Evolutionary conservation across 2,888 invertebrate species (phyloP).

Genomic region (Platynereis dumerilii): DNA sequence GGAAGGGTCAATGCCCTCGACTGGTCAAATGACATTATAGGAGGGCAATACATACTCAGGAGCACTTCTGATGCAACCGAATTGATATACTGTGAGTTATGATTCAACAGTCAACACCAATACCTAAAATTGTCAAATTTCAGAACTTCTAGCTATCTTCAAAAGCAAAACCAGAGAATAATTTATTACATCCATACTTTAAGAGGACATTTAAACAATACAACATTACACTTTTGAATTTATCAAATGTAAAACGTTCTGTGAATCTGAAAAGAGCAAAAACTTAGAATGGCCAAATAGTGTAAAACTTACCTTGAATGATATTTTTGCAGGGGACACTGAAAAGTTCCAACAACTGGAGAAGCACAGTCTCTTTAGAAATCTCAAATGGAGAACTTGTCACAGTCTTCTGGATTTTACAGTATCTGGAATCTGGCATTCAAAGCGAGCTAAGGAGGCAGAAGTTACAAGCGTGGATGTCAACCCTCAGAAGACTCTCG

Average conservation of each 20-base stretch:
- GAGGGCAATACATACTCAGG: conserved; percentile 25
- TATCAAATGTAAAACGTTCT: too few relatives aligned
- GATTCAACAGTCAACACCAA: not conserved
- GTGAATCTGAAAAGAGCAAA: too few relatives aligned
- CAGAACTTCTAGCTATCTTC: not conserved
- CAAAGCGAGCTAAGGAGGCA: conserved; percentile 42
- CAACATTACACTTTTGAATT: too few relatives aligned
- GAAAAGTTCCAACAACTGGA: too few relatives aligned
- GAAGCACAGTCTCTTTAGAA: conserved; percentile 3
- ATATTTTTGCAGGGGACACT: too few relatives aligned
- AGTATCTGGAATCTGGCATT: conserved; percentile 46
- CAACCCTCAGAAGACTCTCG: conserved; percentile 38
- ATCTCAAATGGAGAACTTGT: conserved; percentile 23
- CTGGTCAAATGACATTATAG: conserved; percentile 42
- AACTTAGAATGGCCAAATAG: too few relatives aligned
- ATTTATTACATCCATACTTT: too few relatives aligned
- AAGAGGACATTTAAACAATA: too few relatives aligned
- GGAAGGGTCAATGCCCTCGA: conserved; percentile 44
- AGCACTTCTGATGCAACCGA: conserved; percentile 17
- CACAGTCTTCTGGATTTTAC: conserved; percentile 25
- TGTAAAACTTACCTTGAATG: too few relatives aligned
- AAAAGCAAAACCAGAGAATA: too few relatives aligned
- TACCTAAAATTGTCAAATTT: not conserved
- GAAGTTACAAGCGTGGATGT: conserved; percentile 46
- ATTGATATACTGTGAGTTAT: conserved; percentile 25